Evolutionary conservation across 2,797 vertebrate genomes (phyloP), one percentile per base, ranked within the genome.

Genomic region (Lithobates sylvaticus): DNA sequence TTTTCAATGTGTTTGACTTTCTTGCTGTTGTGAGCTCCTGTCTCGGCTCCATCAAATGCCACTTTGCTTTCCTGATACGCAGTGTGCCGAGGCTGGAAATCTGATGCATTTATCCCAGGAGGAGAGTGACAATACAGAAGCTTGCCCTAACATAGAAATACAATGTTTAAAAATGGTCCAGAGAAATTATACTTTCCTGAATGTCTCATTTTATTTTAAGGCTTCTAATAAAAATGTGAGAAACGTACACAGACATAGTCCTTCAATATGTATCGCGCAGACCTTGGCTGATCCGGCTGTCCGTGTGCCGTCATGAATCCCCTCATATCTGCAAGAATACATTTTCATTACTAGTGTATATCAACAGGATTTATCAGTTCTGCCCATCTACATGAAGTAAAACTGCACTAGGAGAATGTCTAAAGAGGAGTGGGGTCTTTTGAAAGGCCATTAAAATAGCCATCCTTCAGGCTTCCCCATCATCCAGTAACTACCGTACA

Each of bases 241-340:
- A 27, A 80, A 95, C 97, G 94, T 92, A 99, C 98, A 12, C 0
- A 93, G 86, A 99, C 98, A 0, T 96, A 99, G 89, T 99, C 98
- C 92, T 99, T 99, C 76, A 99, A 92, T 75, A 99, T 90, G 12
- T 98, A 99, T 13, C 98, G 97, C 23, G 98, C 95, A n/a, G 98
- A 97, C 84, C 98, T 95, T 0, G 98, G 93, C 88, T 99, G 97
- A 91, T 99, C 98, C 2, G 98, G 98, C 88, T 99, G 98, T 4
- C 98, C 98, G 0, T 99, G 98, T 0, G 97, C 89, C 0, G 98
- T 99, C 98, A 99, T 99, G 88, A 97, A 99, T 64, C 98, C 98
- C 89, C 98, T 97, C 97, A 98, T 98, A 89, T 92, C 98, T 99
- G 88, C 29, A 84, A 88, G 15, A 67, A 72, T 15, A 84, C 64